These are phyloP conservation scores for Bradysia coprophila DNA, from an alignment of 1,140 invertebrate genomes.

Conservation along the genomic window DNA sequence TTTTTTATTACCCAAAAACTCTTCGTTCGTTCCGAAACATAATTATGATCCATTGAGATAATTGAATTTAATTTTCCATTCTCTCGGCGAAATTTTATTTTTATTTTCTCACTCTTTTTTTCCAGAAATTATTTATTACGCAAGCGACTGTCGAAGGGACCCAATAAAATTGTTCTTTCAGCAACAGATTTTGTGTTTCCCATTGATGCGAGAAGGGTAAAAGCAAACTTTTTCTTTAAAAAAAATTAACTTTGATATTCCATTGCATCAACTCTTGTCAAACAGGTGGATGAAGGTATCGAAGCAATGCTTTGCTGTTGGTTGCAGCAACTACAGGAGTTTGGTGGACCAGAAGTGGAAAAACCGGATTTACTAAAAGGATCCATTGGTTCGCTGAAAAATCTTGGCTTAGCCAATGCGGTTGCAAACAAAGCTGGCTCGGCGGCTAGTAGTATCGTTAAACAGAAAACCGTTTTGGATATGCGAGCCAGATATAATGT, in stretches of 20 bases:
- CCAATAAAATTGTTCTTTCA: slow-evolving; percentile 55
- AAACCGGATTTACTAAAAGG: slow-evolving; percentile 65
- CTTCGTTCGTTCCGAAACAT: too few species aligned
- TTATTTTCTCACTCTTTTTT: too few species aligned
- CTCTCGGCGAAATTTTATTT: too few species aligned
- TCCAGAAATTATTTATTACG: slow-evolving; percentile 40
- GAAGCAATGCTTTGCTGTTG: slow-evolving; percentile 65
- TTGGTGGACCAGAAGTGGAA: slow-evolving; percentile 57
- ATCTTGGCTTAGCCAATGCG: slow-evolving; percentile 25
- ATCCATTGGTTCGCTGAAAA: slow-evolving; percentile 45
- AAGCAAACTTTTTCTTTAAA: slow-evolving; percentile 7
- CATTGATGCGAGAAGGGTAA: slow-evolving; percentile 41
- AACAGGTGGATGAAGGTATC: slow-evolving; percentile 58
- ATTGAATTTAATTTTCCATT: too few species aligned
- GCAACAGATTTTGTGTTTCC: slow-evolving; percentile 57
- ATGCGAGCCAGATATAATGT: slow-evolving; percentile 62
- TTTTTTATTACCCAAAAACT: too few species aligned
- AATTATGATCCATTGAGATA: too few species aligned
- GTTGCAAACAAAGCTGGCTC: slow-evolving; percentile 23
- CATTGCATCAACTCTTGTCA: background rate
- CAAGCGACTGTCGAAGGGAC: slow-evolving; percentile 47
- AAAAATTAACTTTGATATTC: background rate
- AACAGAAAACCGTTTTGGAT: slow-evolving; percentile 39
- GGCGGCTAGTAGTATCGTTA: slow-evolving; percentile 37
- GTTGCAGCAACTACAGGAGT: slow-evolving; percentile 61